These are phyloP conservation scores for Tiliacea citrago DNA, from an alignment of 2,888 invertebrate genomes.

Conservation along the genomic window DNA sequence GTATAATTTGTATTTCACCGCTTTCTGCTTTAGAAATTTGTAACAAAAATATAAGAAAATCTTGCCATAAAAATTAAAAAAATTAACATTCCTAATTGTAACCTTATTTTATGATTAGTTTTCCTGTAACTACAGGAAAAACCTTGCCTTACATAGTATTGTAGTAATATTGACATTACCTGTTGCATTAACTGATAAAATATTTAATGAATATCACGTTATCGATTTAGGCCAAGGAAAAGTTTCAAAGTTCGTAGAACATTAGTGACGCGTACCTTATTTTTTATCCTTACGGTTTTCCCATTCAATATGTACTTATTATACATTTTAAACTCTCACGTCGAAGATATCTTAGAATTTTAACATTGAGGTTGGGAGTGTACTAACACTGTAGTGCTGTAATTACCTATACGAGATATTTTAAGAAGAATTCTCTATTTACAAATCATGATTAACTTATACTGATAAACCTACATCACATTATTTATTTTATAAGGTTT, in stretches of 20 bases:
- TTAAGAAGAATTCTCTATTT: conserved; percentile 1
- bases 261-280: conserved; percentile 24
- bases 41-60: background rate
- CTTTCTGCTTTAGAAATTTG: background rate
- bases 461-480: background rate
- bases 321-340: background rate
- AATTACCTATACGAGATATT: conserved; percentile 2
- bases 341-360: conserved; percentile 18
- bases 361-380: background rate
- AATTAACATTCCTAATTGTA: background rate
- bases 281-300: conserved; percentile 20
- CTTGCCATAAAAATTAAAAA: background rate
- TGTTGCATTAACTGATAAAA: conserved; percentile 26
- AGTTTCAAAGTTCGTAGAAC: conserved; percentile 21
- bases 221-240: conserved; percentile 41
- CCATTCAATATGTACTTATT: background rate
- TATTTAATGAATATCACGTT: conserved; percentile 26
- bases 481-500: background rate
- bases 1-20: background rate
- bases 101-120: conserved; percentile 5
- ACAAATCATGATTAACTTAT: background rate
- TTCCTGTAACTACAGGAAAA: conserved; percentile 24
- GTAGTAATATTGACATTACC: background rate
- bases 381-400: conserved; percentile 25
- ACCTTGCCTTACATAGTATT: conserved; percentile 6